Evolutionary conservation across 2,113 vertebrate species (phyloP).

Genomic region (Pseudopodoces humilis): DNA sequence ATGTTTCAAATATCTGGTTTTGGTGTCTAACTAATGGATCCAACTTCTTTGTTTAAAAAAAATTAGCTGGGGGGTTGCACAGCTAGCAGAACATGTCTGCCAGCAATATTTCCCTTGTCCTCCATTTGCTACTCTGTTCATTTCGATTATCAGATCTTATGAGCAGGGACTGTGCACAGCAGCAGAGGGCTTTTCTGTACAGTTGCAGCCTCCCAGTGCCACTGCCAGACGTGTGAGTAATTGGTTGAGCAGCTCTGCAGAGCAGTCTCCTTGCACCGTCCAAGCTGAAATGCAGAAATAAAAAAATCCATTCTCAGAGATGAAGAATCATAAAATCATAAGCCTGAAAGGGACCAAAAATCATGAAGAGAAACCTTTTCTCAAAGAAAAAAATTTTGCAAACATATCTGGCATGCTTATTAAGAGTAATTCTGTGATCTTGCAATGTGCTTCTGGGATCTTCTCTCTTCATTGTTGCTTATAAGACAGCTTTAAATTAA

Average conservation of each 20-base stretch:
- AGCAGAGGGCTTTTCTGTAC: slow-evolving; percentile 51
- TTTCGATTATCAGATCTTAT: slow-evolving; percentile 16
- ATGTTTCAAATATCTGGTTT: neutral
- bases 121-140: slow-evolving; percentile 29
- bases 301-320: neutral
- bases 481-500: slow-evolving; percentile 48
- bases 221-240: slow-evolving; percentile 51
- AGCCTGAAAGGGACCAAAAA: neutral
- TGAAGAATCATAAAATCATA: neutral
- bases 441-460: neutral
- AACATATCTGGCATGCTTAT: neutral
- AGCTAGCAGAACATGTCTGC: neutral
- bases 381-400: neutral
- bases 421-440: neutral
- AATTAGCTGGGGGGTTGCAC: neutral
- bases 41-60: neutral
- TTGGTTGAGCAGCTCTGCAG: slow-evolving; percentile 49
- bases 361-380: neutral
- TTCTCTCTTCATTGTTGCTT: neutral
- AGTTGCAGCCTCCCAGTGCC: slow-evolving; percentile 34
- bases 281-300: slow-evolving; percentile 20
- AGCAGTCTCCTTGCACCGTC: slow-evolving; percentile 35
- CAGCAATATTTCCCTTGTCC: slow-evolving; percentile 7
- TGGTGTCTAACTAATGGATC: neutral
- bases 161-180: slow-evolving; percentile 33